Base-by-base conservation (phyloP, 2,888 invertebrate genomes). In the Nezara viridula region DNA sequence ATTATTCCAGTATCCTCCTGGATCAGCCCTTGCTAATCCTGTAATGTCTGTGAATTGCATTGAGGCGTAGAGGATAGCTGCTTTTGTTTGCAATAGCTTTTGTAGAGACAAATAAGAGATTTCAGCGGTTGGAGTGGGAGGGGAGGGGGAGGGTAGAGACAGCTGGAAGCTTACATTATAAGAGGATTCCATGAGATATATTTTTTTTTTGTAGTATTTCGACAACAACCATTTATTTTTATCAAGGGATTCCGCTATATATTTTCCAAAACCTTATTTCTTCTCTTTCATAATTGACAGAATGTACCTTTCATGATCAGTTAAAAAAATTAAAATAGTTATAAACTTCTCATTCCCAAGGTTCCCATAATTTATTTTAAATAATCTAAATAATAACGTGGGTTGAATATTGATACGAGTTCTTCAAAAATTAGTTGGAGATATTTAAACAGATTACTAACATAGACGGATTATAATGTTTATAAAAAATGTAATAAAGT, bases 1-100 rank as follows among this genome's bases (percentile, higher is more conserved):
- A 32, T 66, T 66, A 32, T 66, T 66, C 32, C 19, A 32, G 66
- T 66, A 32, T 32, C 32, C 66, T 32, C 2, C 16, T 4, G 66
- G 66, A 32, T 66, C 66, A 66, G 32, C 27, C 16, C 27, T 32
- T 32, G 32, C 27, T 66, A 66, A 66, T 66, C 66, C 66, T 5
- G 32, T 32, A 66, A 66, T 66, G 66, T 66, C 66, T 66, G 66
- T 66, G 66, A 66, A 66, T 21, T 16, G 66, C 66, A 66, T 2
- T 7, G 66, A 66, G 66, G 32, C 66, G 66, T 66, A 32, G 66
- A 32, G 32, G 60, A 60, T 60, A 66, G 16, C 27, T 32, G 3
- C 32, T 66, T 32, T 66, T 66, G 66, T 66, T 66, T 66, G 66
- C 66, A 7, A 66, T 66, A 66, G 66, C 66, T 66, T 66, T 32